Conservation (phyloP, 2,888 invertebrate species). For the Archips crataeganus region DNA sequence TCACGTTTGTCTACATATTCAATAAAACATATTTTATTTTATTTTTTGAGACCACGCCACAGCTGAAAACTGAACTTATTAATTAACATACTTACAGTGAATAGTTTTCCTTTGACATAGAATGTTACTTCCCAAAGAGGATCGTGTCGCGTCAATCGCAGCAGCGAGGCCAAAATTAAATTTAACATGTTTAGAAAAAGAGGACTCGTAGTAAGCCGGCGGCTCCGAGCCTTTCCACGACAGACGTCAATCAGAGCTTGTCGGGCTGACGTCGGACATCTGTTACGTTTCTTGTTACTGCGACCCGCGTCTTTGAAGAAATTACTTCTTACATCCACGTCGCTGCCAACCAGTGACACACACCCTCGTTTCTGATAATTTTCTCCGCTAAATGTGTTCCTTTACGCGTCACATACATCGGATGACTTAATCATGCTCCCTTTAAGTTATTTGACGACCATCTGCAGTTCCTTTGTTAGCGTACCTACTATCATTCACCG, state of each 20-base stretch:
- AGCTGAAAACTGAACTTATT: not conserved
- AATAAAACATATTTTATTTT: too few relatives aligned
- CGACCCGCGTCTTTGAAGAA: conserved; percentile 75
- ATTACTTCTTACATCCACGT: conserved; percentile 71
- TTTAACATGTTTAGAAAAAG: conserved; percentile 44
- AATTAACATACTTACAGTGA: not conserved
- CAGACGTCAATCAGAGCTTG: conserved; percentile 66
- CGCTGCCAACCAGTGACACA: conserved; percentile 62
- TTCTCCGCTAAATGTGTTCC: conserved; percentile 48
- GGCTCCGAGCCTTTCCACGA: conserved; percentile 51
- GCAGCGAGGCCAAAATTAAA: conserved; percentile 35
- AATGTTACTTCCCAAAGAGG: conserved; percentile 17
- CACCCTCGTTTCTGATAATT: conserved; percentile 59
- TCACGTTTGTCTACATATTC: too few relatives aligned
- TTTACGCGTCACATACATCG: conserved; percentile 33
- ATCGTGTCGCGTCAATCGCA: conserved; percentile 33
- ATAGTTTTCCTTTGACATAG: conserved; percentile 5
- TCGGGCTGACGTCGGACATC: conserved; percentile 65
- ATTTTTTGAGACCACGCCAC: too few relatives aligned
- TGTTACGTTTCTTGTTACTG: conserved; percentile 73
- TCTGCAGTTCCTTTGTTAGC: not conserved
- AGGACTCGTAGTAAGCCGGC: conserved; percentile 45
- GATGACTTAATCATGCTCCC: conserved; percentile 18
- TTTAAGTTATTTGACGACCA: conserved; percentile 21
- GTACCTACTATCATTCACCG: conserved; percentile 5